These are phyloP conservation scores for Chouioia cunea DNA, from an alignment of 2,888 invertebrate genomes.

Conservation along the genomic window DNA sequence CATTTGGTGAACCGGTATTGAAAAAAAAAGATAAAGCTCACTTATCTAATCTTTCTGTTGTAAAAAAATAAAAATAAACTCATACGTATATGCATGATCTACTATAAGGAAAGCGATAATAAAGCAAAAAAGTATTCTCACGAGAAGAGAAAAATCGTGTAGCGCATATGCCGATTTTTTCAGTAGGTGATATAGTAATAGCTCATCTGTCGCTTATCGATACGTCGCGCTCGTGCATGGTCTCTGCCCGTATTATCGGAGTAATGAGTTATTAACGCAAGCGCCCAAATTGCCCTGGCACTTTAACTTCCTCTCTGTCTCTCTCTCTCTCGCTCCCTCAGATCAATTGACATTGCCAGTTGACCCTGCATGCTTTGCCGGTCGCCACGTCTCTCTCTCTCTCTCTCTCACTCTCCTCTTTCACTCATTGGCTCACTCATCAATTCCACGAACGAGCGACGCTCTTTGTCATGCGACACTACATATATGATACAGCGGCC, in stretches of 20 bases:
- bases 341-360: slow-evolving; percentile 66
- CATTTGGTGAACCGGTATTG: no score
- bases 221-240: slow-evolving; percentile 10
- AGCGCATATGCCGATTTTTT: no score
- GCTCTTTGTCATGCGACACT: slow-evolving; percentile 9
- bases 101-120: no score
- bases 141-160: no score
- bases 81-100: no score
- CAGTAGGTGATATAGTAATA: no score
- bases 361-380: slow-evolving; percentile 62
- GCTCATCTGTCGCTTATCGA: background rate
- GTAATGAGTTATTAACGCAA: slow-evolving; percentile 55
- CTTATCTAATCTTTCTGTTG: no score
- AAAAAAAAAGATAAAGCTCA: no score
- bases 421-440: background rate
- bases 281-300: slow-evolving; percentile 55
- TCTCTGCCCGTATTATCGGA: slow-evolving; percentile 49
- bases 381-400: slow-evolving; percentile 42
- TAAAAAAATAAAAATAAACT: no score
- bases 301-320: slow-evolving; percentile 33
- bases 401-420: background rate
- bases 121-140: no score
- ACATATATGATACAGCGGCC: slow-evolving; percentile 21
- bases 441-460: background rate
- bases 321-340: slow-evolving; percentile 46